Evolutionary conservation across 2,113 vertebrate genomes (phyloP).

Genomic region (Dryoscopus gambensis): DNA sequence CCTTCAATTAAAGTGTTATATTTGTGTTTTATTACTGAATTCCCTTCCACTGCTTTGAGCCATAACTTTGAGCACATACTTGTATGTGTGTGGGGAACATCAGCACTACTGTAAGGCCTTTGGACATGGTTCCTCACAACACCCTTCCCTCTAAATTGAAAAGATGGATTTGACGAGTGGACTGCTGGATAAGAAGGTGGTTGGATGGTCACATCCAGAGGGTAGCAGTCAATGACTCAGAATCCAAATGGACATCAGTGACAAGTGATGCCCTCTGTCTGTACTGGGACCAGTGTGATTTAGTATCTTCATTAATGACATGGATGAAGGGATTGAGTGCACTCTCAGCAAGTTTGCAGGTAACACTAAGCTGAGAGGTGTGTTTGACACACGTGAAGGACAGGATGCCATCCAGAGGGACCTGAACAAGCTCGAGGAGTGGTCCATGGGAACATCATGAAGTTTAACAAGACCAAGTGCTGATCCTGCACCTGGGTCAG

Average conservation of each 20-base stretch:
- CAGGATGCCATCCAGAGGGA: background rate
- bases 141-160: background rate
- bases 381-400: background rate
- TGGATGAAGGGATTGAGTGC: background rate
- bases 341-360: background rate
- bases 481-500: fast-evolving
- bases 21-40: background rate
- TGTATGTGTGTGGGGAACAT: background rate
- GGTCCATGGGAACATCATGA: fast-evolving
- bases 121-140: background rate
- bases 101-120: background rate
- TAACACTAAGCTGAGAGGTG: background rate
- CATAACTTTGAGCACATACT: background rate
- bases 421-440: fast-evolving
- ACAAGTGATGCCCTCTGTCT: background rate
- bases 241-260: background rate
- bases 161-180: background rate
- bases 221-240: background rate
- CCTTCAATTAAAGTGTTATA: background rate
- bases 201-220: background rate
- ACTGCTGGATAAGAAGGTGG: background rate
- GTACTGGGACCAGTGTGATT: background rate
- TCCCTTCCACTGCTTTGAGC: background rate
- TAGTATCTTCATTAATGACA: background rate
- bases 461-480: background rate